Percentiles rank a stretch among this genome's conserved stretches.
phyloP scores from a whole-genome alignment of 1,140 invertebrate genomes.

The Brachionus angularis region DNA sequence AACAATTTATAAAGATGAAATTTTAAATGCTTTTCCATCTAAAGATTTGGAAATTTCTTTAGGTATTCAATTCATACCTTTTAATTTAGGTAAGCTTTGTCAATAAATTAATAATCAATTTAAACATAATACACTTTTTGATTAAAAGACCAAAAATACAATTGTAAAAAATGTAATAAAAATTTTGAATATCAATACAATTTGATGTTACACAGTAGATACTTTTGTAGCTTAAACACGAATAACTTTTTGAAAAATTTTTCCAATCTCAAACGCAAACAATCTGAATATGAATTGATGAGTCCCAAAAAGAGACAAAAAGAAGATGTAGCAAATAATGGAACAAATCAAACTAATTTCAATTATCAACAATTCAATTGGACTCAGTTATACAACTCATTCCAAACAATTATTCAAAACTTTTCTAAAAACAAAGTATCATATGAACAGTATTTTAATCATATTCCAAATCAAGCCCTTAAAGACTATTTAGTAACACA shows the following conservation, averaged over 20 bases:
- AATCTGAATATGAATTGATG: background rate
- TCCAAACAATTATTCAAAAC: background rate
- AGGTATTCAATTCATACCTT: conserved; percentile 32
- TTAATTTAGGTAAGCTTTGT: background rate
- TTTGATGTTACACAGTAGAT: conserved; percentile 29
- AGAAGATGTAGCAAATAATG: background rate
- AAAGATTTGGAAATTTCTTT: conserved; percentile 42
- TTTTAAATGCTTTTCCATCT: conserved; percentile 29
- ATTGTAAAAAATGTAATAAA: conserved; percentile 22
- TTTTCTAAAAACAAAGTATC: background rate
- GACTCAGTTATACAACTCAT: background rate
- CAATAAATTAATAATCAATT: background rate
- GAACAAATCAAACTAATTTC: background rate
- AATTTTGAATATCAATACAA: conserved; percentile 12
- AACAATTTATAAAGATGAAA: background rate
- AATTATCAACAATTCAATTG: background rate
- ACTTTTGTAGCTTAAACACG: conserved; percentile 24
- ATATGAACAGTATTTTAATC: background rate
- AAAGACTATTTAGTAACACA: no score
- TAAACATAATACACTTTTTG: background rate
- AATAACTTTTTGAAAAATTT: conserved; percentile 23
- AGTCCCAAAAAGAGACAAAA: background rate
- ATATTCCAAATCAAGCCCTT: background rate
- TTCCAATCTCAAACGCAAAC: background rate
- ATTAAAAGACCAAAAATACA: background rate